Evolutionary conservation across 1,140 invertebrate genomes (phyloP).

Genomic region (Bombus soroeensis): DNA sequence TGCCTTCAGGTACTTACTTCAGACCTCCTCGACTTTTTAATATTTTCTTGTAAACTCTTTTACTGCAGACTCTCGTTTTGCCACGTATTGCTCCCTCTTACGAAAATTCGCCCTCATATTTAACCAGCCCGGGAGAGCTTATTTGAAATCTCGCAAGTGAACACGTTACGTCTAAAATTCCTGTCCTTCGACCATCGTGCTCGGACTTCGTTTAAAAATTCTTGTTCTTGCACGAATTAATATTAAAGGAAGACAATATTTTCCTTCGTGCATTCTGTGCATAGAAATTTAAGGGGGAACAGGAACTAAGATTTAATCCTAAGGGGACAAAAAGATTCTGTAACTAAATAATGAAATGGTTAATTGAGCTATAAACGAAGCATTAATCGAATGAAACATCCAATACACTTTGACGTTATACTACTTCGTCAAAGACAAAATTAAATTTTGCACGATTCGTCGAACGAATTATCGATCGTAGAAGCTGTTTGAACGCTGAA

Average conservation of each 20-base stretch:
- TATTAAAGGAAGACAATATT: background rate
- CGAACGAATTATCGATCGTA: background rate
- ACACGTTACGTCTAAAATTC: background rate
- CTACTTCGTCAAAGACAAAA: background rate
- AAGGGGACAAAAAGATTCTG: no score
- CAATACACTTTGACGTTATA: background rate
- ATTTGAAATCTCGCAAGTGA: background rate
- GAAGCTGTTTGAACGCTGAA: background rate
- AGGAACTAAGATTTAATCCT: no score
- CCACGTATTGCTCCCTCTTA: background rate
- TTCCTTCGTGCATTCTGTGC: no score
- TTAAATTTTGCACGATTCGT: background rate
- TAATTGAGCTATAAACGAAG: no score
- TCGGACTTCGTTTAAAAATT: background rate
- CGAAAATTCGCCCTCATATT: background rate
- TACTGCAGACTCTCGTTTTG: background rate
- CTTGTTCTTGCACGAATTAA: background rate
- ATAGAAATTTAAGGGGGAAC: no score
- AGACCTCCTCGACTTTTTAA: background rate
- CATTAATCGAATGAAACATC: no score
- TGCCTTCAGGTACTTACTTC: background rate
- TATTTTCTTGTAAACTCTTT: background rate
- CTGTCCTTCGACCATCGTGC: background rate
- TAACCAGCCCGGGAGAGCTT: background rate
- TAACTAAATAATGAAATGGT: background rate